Evolutionary conservation across 2,113 vertebrate species (phyloP).

Genomic region (Lethenteron reissneri): DNA sequence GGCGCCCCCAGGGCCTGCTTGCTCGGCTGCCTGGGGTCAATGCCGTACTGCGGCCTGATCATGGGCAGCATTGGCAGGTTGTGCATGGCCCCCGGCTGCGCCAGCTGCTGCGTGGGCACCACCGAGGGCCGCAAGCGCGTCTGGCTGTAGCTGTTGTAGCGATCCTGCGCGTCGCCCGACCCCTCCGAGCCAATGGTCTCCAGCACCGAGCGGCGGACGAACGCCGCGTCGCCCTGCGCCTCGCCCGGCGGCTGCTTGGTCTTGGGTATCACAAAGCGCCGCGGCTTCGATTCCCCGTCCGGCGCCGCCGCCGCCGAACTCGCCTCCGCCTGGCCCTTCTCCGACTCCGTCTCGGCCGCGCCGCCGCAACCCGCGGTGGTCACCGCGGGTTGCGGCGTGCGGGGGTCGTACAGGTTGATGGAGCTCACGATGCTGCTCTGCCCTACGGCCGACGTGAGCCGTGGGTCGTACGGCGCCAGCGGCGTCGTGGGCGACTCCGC

Average conservation of each 20-base stretch:
- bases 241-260: conserved; percentile 19
- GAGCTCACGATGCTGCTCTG: conserved; percentile 55
- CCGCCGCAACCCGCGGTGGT: conserved; percentile 7
- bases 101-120: conserved; percentile 10
- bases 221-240: conserved; percentile 9
- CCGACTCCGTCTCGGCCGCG: too few species aligned
- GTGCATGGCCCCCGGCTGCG: conserved; percentile 11
- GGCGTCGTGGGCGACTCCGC: conserved; percentile 16
- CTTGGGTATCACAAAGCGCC: conserved; percentile 10
- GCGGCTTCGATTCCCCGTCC: accelerated
- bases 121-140: conserved; percentile 39
- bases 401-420: conserved; percentile 67
- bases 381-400: conserved; percentile 29
- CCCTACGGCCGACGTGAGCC: conserved; percentile 42
- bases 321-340: not conserved
- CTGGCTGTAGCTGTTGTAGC: conserved; percentile 79
- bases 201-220: conserved; percentile 44
- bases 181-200: conserved; percentile 51
- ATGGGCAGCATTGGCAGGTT: not conserved
- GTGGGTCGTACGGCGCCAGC: conserved; percentile 58
- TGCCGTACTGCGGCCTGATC: conserved; percentile 14
- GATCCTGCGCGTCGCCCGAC: conserved; percentile 23
- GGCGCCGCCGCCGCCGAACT: conserved; percentile 14
- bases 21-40: conserved; percentile 14
- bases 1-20: conserved; percentile 48